phyloP scores from a whole-genome alignment of 2,113 vertebrate genomes.

The Alligator sinensis region DNA sequence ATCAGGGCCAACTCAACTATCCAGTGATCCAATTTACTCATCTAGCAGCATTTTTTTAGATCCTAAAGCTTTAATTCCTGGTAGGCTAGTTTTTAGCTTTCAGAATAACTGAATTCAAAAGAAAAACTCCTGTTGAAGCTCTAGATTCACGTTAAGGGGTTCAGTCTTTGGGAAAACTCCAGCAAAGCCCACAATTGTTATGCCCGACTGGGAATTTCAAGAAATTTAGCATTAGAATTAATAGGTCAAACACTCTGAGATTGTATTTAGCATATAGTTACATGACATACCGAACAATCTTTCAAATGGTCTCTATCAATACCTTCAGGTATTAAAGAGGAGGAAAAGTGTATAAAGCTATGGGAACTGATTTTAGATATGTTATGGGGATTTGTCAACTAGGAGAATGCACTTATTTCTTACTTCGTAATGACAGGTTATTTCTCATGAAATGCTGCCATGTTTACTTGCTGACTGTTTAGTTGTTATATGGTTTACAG shows the following conservation, averaged over 20 bases:
- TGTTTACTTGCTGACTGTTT: not conserved
- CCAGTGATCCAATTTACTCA: not conserved
- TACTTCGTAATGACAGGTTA: not conserved
- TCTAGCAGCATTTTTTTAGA: not conserved
- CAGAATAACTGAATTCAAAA: accelerated
- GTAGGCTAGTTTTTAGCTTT: not conserved
- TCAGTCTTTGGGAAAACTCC: not conserved
- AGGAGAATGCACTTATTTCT: not conserved
- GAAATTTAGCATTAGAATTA: not conserved
- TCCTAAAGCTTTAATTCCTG: not conserved
- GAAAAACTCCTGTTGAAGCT: not conserved
- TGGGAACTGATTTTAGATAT: not conserved
- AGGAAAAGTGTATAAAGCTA: not conserved
- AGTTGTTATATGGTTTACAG: not conserved
- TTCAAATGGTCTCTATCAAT: not conserved
- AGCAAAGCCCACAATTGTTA: not conserved
- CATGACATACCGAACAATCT: not conserved
- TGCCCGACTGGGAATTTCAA: not conserved
- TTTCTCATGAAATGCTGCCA: not conserved
- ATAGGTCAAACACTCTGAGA: not conserved
- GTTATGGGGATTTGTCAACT: constrained; percentile 10
- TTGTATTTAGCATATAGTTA: too few species aligned
- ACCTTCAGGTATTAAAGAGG: not conserved
- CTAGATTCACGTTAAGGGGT: not conserved
- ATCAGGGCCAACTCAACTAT: accelerated